Conservation (phyloP, 2,113 vertebrate species). For the Anguilla japonica region DNA sequence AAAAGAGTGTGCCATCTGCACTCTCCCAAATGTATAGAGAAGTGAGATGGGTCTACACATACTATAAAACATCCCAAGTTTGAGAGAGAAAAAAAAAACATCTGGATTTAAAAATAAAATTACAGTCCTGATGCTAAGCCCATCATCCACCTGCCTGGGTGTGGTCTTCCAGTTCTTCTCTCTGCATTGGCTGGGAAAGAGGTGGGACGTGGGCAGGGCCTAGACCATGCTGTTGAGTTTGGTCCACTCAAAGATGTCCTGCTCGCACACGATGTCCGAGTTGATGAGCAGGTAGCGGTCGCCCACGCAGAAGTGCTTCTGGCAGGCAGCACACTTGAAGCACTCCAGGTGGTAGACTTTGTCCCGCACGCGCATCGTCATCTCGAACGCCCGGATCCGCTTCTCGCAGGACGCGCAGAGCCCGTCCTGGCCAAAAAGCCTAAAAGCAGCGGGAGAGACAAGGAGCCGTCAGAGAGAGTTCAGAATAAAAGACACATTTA, state of each 20-base stretch:
- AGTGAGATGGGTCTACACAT: not conserved
- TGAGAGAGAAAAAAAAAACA: not conserved
- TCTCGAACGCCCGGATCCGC: slow-evolving; percentile 95
- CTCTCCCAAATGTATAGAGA: not conserved
- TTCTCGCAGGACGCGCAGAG: slow-evolving; percentile 96
- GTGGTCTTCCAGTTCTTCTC: not conserved
- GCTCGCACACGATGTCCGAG: slow-evolving; percentile 98
- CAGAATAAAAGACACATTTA: too few species aligned
- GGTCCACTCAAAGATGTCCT: slow-evolving; percentile 99
- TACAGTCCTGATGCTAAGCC: not conserved
- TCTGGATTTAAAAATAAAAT: not conserved
- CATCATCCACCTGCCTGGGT: not conserved
- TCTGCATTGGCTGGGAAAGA: not conserved
- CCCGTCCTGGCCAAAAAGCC: slow-evolving; percentile 96
- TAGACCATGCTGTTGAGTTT: slow-evolving; percentile 91
- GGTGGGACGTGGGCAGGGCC: not conserved
- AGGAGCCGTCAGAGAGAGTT: not conserved
- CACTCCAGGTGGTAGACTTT: slow-evolving; percentile 98
- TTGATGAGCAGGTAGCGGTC: slow-evolving; percentile 99
- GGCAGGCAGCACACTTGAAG: slow-evolving; percentile 97
- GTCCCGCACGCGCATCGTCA: slow-evolving; percentile 98
- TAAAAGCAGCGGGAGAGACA: slow-evolving; percentile 48
- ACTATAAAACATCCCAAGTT: not conserved
- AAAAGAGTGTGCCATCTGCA: too few species aligned
- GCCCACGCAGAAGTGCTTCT: slow-evolving; percentile 98